phyloP scores from a whole-genome alignment of 2,797 vertebrate genomes.

The Rhodeus uyekii region DNA sequence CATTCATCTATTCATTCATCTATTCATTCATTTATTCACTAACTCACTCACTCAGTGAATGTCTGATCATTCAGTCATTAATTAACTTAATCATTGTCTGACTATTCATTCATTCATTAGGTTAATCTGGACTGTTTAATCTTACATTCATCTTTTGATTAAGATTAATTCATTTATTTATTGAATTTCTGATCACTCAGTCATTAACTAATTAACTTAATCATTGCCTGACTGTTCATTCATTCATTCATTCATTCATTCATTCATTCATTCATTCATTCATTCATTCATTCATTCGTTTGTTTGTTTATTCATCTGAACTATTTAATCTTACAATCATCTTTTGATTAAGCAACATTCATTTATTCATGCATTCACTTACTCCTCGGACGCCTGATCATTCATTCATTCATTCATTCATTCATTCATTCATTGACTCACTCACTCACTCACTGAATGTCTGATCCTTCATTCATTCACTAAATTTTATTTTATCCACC shows the following conservation, averaged over 20 bases:
- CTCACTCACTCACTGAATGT: background rate
- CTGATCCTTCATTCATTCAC: background rate
- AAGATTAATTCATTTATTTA: too few species aligned
- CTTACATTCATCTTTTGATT: too few species aligned
- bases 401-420: background rate
- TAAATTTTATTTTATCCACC: too few species aligned
- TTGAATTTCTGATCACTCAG: too few species aligned
- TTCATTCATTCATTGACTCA: background rate
- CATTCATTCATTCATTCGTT: background rate
- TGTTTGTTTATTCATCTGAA: too few species aligned
- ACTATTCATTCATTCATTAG: conserved; percentile 17
- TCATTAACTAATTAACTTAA: background rate
- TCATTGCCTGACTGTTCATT: too few species aligned
- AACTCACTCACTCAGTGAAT: too few species aligned
- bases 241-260: background rate
- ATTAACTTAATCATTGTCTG: background rate
- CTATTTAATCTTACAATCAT: too few species aligned
- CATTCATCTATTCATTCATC: background rate
- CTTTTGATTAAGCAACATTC: too few species aligned
- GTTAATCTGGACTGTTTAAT: background rate
- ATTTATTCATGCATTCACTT: background rate
- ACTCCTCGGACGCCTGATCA: too few species aligned
- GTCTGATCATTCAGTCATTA: background rate
- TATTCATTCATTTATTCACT: background rate
- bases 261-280: background rate